These are phyloP conservation scores for Metopia argyrocephala DNA, from an alignment of 2,888 invertebrate genomes.

Conservation along the genomic window DNA sequence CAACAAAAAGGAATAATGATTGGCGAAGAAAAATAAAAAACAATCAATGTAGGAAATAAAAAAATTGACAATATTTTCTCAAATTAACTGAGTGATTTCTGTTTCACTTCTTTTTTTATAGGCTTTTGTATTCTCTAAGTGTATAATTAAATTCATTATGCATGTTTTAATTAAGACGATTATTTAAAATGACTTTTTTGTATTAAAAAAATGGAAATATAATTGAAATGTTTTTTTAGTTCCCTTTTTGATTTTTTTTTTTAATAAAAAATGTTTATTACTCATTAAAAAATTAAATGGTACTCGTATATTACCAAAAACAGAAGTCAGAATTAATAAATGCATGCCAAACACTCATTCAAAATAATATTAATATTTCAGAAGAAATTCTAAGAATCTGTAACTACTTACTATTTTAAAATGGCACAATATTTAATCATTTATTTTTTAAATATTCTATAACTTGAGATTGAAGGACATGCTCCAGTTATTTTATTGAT, in stretches of 20 bases:
- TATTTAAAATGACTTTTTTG: constrained; percentile 59
- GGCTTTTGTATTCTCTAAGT: constrained; percentile 27
- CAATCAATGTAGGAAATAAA: neutral
- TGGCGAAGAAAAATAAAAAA: neutral
- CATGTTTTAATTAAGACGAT: constrained; percentile 62
- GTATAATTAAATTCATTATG: constrained; percentile 61
- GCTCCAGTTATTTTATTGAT: too few species aligned
- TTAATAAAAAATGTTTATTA: neutral
- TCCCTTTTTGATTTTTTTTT: neutral
- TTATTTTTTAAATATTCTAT: too few species aligned
- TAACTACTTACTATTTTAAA: constrained; percentile 38
- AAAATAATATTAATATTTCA: neutral
- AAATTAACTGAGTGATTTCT: constrained; percentile 40
- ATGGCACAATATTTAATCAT: neutral
- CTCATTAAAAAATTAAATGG: constrained; percentile 48
- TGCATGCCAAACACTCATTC: constrained; percentile 11
- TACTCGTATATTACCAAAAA: constrained; percentile 51
- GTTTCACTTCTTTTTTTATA: neutral
- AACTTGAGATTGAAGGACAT: too few species aligned
- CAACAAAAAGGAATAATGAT: neutral
- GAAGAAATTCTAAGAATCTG: constrained; percentile 30
- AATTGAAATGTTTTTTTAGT: constrained; percentile 53
- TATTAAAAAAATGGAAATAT: constrained; percentile 4
- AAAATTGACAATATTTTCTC: constrained; percentile 34
- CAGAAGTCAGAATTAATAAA: constrained; percentile 22